Evolutionary conservation across 2,888 invertebrate species (phyloP).

Genomic region (Brachyptera putata): DNA sequence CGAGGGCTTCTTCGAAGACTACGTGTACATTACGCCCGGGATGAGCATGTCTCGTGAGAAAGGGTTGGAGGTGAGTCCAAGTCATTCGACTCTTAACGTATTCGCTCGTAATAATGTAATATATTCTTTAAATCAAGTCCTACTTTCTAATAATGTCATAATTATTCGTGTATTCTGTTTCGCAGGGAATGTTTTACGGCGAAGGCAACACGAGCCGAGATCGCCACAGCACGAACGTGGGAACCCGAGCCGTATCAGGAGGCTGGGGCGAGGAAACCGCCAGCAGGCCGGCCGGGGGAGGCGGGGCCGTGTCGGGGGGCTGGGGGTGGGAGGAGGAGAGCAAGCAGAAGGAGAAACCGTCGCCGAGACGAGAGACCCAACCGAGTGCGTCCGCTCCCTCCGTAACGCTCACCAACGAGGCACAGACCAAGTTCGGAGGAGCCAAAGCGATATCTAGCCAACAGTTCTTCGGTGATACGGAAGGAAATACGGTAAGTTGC

Average conservation of each 20-base stretch:
- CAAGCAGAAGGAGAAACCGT: slow-evolving; percentile 17
- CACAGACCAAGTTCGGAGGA: slow-evolving; percentile 93
- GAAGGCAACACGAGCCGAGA: slow-evolving; percentile 29
- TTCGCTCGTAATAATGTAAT: too few species aligned
- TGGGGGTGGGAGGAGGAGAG: slow-evolving; percentile 10
- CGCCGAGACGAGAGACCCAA: slow-evolving; percentile 20
- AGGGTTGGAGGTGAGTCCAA: neutral
- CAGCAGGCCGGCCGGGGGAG: neutral
- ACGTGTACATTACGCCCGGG: slow-evolving; percentile 45
- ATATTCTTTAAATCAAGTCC: too few species aligned
- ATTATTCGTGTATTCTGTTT: too few species aligned
- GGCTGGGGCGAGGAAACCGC: slow-evolving; percentile 13
- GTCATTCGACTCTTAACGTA: too few species aligned
- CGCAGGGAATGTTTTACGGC: slow-evolving; percentile 4
- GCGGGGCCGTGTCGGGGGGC: neutral
- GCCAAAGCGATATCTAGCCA: slow-evolving; percentile 98
- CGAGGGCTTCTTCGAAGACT: slow-evolving; percentile 53
- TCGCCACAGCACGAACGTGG: slow-evolving; percentile 19
- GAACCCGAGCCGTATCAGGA: slow-evolving; percentile 20
- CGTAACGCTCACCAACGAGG: slow-evolving; percentile 59
- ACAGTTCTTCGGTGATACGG: slow-evolving; percentile 84
- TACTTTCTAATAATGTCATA: neutral
- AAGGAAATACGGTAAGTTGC: slow-evolving; percentile 38
- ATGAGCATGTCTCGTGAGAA: slow-evolving; percentile 52
- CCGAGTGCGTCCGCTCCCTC: slow-evolving; percentile 32